These are phyloP conservation scores for Drosophila nikananu DNA, from an alignment of 1,140 invertebrate species.

Conservation along the genomic window DNA sequence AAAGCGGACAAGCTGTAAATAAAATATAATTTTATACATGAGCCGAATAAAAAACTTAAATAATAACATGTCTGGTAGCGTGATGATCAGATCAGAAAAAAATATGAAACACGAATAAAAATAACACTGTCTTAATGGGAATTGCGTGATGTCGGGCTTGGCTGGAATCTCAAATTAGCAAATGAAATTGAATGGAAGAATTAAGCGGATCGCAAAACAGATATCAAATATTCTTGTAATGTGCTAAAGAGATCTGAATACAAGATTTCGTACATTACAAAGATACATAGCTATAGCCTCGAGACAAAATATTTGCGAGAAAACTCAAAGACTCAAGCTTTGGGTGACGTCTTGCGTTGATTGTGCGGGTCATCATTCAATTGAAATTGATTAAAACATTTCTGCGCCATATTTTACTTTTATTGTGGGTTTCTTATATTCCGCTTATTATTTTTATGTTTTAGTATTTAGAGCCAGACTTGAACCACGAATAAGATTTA, in stretches of 20 bases:
- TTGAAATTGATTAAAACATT: constrained; percentile 84
- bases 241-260: background rate
- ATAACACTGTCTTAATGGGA: background rate
- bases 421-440: constrained; percentile 14
- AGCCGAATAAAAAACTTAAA: background rate
- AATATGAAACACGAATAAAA: constrained; percentile 11
- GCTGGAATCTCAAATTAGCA: constrained; percentile 11
- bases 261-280: background rate
- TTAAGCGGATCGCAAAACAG: background rate
- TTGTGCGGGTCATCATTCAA: constrained; percentile 84
- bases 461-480: constrained; percentile 23
- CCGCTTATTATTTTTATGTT: background rate
- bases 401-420: constrained; percentile 62
- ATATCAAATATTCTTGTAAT: constrained; percentile 1
- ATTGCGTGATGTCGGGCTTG: constrained; percentile 3
- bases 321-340: constrained; percentile 30
- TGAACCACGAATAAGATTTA: constrained; percentile 29
- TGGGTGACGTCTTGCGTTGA: constrained; percentile 53
- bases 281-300: constrained; percentile 1
- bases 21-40: background rate
- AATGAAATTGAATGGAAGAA: constrained; percentile 5
- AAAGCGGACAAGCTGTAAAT: background rate
- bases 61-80: background rate
- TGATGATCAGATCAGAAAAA: constrained; percentile 8
- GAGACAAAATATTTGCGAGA: constrained; percentile 8